Base-by-base conservation (phyloP, 2,797 vertebrate genomes). In the Lagocephalus sceleratus region DNA sequence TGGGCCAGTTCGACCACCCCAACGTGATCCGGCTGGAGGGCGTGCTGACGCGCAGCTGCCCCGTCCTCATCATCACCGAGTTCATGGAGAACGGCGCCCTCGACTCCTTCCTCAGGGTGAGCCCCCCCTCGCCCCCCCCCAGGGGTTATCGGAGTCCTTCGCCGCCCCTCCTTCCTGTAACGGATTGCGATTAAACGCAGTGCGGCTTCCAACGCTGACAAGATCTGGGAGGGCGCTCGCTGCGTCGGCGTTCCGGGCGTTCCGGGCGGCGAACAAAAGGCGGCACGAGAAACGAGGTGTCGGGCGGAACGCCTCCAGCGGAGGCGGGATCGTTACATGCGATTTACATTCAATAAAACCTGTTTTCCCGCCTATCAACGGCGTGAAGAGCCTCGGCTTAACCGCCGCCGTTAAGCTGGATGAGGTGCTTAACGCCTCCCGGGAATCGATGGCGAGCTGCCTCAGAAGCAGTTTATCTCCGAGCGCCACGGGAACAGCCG, bases 21-120 rank as follows among this genome's bases (percentile, higher is more conserved):
- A 99, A 99, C 66, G 96, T 99, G 82, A 99, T 99, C 82, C 93
- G 95, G 29, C 87, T 99, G 79, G 97, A 99, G 66, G 97, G 97
- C 0, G 97, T 99, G 74, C 91, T 99, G 80, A 99, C 97, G 50
- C 94, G 97, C 56, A 98, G 96, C 76, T 97, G 97, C 49, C 97
- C 97, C 0, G 95, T 99, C 66, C 98, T 99, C 89, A 99, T 99
- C 76, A 92, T 99, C 84, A 98, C 97, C 0, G 97, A 99, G 73
- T 99, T 98, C 88, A 99, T 99, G 97, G 97, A 99, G 89, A 99
- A 99, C 60, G 96, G 97, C 0, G 96, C 97, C 0, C 91, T 99
- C 1, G 97, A 99, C 76, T 98, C 97, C 57, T 99, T 99, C 87
- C 93, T 99, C 26, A 90, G 97, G 90, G 97, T 99, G 79, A 93